Conservation (phyloP, 2,797 vertebrate genomes). For the Cephalopachus bancanus region DNA sequence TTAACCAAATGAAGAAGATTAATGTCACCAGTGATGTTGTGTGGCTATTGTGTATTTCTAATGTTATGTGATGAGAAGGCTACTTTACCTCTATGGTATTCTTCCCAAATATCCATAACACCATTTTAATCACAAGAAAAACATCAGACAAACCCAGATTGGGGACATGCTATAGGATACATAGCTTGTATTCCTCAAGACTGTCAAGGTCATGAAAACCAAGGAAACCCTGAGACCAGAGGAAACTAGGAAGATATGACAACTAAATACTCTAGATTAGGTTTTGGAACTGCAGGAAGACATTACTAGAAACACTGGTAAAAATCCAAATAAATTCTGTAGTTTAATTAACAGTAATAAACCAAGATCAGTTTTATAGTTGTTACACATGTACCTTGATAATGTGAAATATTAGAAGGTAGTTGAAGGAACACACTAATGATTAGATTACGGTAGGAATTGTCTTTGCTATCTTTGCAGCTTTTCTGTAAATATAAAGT, state of each 20-base stretch:
- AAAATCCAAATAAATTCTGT: constrained; percentile 12
- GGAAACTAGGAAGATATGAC: neutral
- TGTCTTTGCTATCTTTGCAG: neutral
- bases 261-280: neutral
- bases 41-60: neutral
- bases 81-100: neutral
- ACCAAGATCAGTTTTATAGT: neutral
- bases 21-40: neutral
- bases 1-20: neutral
- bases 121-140: constrained; percentile 10
- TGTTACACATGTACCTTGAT: neutral
- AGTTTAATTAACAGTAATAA: neutral
- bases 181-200: constrained; percentile 16
- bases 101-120: neutral
- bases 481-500: constrained; percentile 54
- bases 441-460: neutral
- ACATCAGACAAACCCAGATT: neutral
- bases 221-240: neutral
- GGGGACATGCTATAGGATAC: neutral
- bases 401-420: neutral
- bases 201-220: constrained; percentile 29
- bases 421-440: too few relatives aligned
- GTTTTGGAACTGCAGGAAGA: neutral
- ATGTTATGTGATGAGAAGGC: neutral
- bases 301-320: neutral